Evolutionary conservation across 2,888 invertebrate species (phyloP), one percentile per base, ranked within the genome.

Genomic region (Neria commutata): DNA sequence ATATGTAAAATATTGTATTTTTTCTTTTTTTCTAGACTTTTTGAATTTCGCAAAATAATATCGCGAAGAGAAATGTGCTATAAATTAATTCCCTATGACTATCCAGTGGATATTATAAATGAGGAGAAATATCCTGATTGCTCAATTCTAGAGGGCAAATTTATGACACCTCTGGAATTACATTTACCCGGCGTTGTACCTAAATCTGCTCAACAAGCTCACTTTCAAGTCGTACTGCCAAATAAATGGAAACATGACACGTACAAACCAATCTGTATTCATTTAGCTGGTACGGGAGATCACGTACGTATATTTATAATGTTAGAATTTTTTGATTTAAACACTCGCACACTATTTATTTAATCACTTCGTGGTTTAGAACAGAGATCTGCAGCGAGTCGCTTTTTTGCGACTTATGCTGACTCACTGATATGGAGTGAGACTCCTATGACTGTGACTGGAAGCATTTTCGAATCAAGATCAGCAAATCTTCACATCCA

Each of bases 251-350:
- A 85, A 0, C 82, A 87, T 57, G 84, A 86, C 64, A 83, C 84
- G 17, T 85, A 87, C 69, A 91, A 90, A 75, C 95, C 95, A 2
- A 86, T 98, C 34, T 97, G 97, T 79, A 85, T 99, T 64, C 98
- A 98, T 77, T 85, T 98, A 66, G 98, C 98, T 25, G 98, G 98
- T 26, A 99, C 99, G 42, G 99, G 98, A 46, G 98, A 99, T 84
- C 98, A 99, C 58, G 76, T 76, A 53, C 65, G 76, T 72, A 60
- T 37, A 40, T n/a, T 45, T 10, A 14, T 37, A 37, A 52, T 54
- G 3, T 24, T 42, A 16, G 4, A 19, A 29, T 17, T 33, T 40
- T 17, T 47, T 29, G 29, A 51, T 17, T 19, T 19, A 50, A 10
- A 50, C 46, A 42, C 14, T n/a, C 37, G 17, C 14, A 10, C 25